Conservation (phyloP, 2,113 vertebrate genomes). For the Dicaeum eximium region DNA sequence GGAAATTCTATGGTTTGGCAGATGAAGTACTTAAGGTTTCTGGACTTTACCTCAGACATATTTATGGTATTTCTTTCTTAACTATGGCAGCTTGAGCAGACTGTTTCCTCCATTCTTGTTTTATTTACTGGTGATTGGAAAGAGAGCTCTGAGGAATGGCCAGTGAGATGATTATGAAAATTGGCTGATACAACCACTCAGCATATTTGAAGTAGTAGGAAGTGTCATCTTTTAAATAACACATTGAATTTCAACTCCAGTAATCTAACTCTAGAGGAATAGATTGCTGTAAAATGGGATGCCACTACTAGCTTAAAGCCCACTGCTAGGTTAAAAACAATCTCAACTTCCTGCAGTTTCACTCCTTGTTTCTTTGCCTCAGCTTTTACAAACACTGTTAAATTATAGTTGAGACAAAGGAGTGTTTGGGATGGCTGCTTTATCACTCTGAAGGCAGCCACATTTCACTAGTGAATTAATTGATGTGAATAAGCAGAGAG, state of each 20-base stretch:
- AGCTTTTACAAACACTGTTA: neutral
- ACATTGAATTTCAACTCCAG: neutral
- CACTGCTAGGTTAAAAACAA: neutral
- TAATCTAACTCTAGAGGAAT: neutral
- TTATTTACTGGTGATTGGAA: neutral
- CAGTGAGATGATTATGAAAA: neutral
- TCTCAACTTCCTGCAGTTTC: neutral
- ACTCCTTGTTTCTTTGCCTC: neutral
- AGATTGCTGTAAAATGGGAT: neutral
- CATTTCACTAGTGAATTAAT: neutral
- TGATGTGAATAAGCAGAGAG: neutral
- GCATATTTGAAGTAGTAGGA: neutral
- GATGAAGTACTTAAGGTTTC: neutral
- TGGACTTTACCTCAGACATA: neutral
- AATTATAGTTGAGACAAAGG: neutral
- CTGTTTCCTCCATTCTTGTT: neutral
- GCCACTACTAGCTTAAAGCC: neutral
- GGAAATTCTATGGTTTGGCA: neutral
- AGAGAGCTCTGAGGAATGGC: neutral
- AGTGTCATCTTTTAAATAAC: neutral
- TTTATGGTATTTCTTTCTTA: neutral
- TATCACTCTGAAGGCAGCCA: neutral
- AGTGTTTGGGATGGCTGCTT: neutral
- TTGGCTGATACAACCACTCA: neutral
- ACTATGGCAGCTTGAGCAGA: neutral